Conservation (phyloP, 2,888 invertebrate species). For the Hyles lineata region DNA sequence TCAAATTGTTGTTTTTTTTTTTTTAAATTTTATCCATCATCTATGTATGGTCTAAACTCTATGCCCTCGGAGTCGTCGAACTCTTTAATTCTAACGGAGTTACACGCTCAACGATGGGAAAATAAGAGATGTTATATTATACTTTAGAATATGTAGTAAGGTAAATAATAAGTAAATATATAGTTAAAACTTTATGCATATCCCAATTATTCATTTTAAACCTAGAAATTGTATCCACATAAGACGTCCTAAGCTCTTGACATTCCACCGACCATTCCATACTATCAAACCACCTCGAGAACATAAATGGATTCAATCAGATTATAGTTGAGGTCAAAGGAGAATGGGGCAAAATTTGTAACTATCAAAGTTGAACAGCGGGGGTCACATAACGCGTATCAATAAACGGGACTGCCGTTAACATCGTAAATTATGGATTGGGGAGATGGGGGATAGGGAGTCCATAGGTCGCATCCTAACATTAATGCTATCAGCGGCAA, state of each 20-base stretch:
- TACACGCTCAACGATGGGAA: no score
- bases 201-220: neutral
- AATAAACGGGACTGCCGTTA: constrained; percentile 53
- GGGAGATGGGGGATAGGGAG: constrained; percentile 48
- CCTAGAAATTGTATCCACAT: neutral
- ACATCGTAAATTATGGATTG: constrained; percentile 59
- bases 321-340: constrained; percentile 26
- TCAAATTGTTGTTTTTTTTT: no score
- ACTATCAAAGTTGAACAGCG: constrained; percentile 49
- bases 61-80: no score
- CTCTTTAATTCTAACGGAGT: no score
- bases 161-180: neutral
- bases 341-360: constrained; percentile 37
- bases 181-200: neutral
- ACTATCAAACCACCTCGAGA: neutral
- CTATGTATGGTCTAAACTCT: no score
- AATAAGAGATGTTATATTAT: no score
- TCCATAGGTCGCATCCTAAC: constrained; percentile 62
- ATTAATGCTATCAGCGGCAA: constrained; percentile 64
- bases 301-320: constrained; percentile 26
- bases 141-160: no score
- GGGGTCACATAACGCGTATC: constrained; percentile 51
- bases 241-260: no score
- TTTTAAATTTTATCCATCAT: no score
- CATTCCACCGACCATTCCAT: neutral